phyloP scores from a whole-genome alignment of 2,888 invertebrate species.

The Eristalinus aeneus region DNA sequence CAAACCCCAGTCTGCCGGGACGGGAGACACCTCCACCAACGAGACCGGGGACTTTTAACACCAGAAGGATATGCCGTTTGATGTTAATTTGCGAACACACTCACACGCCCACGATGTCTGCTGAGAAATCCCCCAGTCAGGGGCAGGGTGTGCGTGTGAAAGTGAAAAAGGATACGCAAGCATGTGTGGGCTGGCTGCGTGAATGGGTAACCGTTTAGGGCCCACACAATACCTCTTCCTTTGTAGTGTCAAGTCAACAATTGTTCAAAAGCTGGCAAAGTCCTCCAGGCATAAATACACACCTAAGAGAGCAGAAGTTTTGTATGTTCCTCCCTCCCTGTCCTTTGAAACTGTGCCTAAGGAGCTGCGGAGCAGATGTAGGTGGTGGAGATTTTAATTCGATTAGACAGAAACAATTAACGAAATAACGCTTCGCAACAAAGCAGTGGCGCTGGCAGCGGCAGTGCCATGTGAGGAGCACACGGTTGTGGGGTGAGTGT shows the following conservation, averaged over 20 bases:
- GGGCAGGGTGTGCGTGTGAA: neutral
- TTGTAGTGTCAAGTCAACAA: conserved; percentile 78
- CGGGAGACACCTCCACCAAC: neutral
- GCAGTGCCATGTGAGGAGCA: neutral
- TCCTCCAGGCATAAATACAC: conserved; percentile 73
- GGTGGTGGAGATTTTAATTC: conserved; percentile 78
- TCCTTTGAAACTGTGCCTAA: conserved; percentile 21
- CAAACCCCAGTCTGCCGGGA: conserved; percentile 1
- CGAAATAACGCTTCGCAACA: conserved; percentile 80
- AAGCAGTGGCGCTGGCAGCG: neutral
- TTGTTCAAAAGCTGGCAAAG: conserved; percentile 66
- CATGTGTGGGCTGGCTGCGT: conserved; percentile 11
- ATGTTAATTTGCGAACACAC: conserved; percentile 46
- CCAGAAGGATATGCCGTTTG: conserved; percentile 48
- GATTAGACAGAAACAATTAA: conserved; percentile 81
- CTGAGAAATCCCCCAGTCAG: conserved; percentile 16
- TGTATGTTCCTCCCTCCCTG: conserved; percentile 15
- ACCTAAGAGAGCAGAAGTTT: conserved; percentile 72
- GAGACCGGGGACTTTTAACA: conserved; percentile 32
- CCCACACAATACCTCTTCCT: conserved; percentile 66
- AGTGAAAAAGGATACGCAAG: neutral
- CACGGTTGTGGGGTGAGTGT: neutral
- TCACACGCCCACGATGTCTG: conserved; percentile 6
- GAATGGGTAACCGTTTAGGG: conserved; percentile 44
- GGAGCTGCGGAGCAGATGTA: conserved; percentile 55